Percentiles rank a stretch among this genome's conserved stretches.
These are phyloP conservation scores for Ochotona curzoniae DNA, from an alignment of 2,113 vertebrate genomes.

Conservation along the genomic window DNA sequence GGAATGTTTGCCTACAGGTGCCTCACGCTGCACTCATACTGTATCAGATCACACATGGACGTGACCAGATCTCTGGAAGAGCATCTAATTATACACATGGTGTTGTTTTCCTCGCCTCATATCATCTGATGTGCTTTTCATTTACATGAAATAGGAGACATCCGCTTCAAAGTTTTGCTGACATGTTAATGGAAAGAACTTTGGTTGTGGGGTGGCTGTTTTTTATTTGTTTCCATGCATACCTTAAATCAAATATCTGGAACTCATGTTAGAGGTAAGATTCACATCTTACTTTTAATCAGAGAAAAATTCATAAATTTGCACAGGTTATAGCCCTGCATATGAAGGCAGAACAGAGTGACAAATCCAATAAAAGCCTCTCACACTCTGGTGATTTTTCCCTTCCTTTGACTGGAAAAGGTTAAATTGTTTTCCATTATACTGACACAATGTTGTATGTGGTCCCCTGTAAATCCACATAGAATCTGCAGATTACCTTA, in stretches of 20 bases:
- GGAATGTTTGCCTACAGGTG: not conserved
- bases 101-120: constrained; percentile 21
- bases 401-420: not conserved
- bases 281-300: constrained; percentile 44
- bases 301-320: constrained; percentile 63
- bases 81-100: constrained; percentile 57
- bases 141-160: constrained; percentile 56
- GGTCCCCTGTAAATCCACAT: not conserved
- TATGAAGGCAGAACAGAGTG: not conserved
- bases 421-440: not conserved
- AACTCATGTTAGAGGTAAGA: constrained; percentile 53
- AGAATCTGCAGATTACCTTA: not conserved
- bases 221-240: constrained; percentile 36
- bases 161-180: constrained; percentile 48
- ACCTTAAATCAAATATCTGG: constrained; percentile 1
- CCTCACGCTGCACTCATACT: not conserved
- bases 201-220: constrained; percentile 36
- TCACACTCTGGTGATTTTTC: not conserved
- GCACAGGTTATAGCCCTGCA: not conserved
- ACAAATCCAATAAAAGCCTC: not conserved
- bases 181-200: constrained; percentile 51
- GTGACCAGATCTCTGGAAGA: not conserved
- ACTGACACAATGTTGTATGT: too few species aligned
- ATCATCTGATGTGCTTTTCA: constrained; percentile 50
- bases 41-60: not conserved